phyloP scores from a whole-genome alignment of 2,888 invertebrate species.

The Idaea aversata region DNA sequence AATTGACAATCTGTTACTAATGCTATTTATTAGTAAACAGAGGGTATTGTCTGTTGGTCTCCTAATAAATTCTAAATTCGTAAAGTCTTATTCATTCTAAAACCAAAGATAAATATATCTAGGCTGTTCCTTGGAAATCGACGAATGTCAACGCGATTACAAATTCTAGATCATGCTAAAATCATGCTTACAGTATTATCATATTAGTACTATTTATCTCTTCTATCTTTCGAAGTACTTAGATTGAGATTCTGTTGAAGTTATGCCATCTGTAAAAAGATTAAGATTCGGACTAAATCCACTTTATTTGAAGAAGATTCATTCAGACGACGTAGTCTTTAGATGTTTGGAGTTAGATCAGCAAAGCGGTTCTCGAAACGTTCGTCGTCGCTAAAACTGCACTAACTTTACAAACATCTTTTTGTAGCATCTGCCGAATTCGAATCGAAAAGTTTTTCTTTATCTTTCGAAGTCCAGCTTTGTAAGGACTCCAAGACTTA shows the following conservation, averaged over 20 bases:
- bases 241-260: no score
- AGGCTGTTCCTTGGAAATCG: no score
- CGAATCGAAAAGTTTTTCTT: slow-evolving; percentile 64
- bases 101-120: no score
- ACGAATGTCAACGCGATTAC: not conserved
- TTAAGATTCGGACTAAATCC: slow-evolving; percentile 6
- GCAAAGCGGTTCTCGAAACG: slow-evolving; percentile 28
- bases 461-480: slow-evolving; percentile 56
- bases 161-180: not conserved
- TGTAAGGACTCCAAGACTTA: slow-evolving; percentile 53
- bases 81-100: no score
- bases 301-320: slow-evolving; percentile 30
- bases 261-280: slow-evolving; percentile 9
- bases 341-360: slow-evolving; percentile 42
- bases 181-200: no score
- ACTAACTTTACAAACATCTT: slow-evolving; percentile 50
- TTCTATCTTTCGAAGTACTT: no score
- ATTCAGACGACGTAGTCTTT: slow-evolving; percentile 40
- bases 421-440: slow-evolving; percentile 63
- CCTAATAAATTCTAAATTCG: no score
- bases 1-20: no score
- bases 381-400: slow-evolving; percentile 40
- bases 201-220: no score
- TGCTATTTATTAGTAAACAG: no score
- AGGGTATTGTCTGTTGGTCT: no score